These are phyloP conservation scores for Heliothis peltigera DNA, from an alignment of 2,888 invertebrate species.

Conservation along the genomic window DNA sequence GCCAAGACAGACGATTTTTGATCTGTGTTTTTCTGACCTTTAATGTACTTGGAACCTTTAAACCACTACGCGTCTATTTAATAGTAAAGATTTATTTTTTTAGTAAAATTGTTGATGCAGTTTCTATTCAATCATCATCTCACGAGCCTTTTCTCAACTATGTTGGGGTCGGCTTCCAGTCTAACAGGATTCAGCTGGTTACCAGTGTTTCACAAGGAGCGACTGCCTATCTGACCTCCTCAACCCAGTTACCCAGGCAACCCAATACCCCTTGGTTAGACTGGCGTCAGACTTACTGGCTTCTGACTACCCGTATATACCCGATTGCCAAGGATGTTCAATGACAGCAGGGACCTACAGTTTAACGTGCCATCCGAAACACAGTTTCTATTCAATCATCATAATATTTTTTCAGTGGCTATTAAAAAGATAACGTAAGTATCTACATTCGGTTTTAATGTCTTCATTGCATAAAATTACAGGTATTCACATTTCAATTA, in stretches of 20 bases:
- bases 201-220: no score
- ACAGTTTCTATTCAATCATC: neutral
- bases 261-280: no score
- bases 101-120: neutral
- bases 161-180: no score
- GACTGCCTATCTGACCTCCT: no score
- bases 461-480: conserved; percentile 20
- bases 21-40: conserved; percentile 28
- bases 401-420: conserved; percentile 1
- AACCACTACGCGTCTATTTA: neutral
- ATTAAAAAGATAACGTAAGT: conserved; percentile 3
- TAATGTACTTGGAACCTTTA: conserved; percentile 25
- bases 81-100: conserved; percentile 40
- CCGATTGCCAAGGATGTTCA: no score
- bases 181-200: no score
- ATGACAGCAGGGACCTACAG: no score
- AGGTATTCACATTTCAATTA: conserved; percentile 6
- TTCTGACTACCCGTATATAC: no score
- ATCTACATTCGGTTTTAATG: conserved; percentile 18
- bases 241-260: no score
- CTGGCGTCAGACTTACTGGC: no score
- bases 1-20: neutral
- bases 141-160: no score
- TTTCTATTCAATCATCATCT: conserved; percentile 7
- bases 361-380: no score